Conservation (phyloP, 2,797 vertebrate species). For the Trachurus trachurus region DNA sequence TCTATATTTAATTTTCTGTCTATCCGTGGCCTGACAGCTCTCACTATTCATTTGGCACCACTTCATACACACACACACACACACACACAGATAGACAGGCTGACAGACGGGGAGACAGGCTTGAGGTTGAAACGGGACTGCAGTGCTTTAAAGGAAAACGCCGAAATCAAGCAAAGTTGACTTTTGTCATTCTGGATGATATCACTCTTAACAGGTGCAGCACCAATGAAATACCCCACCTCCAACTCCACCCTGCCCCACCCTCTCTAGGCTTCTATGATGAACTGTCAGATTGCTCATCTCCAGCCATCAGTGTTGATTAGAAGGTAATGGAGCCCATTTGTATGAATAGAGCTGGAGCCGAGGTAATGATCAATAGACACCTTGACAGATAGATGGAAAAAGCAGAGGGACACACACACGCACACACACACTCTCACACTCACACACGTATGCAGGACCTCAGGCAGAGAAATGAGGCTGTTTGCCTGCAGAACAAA, state of each 20-base stretch:
- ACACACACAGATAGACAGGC: neutral
- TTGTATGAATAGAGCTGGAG: slow-evolving; percentile 83
- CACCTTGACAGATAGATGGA: slow-evolving; percentile 83
- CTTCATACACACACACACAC: slow-evolving; percentile 20
- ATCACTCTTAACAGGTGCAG: slow-evolving; percentile 60
- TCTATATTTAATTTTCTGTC: slow-evolving; percentile 31
- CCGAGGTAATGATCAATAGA: slow-evolving; percentile 84
- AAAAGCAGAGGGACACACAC: slow-evolving; percentile 52
- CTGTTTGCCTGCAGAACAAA: slow-evolving; percentile 85
- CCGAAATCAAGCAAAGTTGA: slow-evolving; percentile 51
- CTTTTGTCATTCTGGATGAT: slow-evolving; percentile 46
- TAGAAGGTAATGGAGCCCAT: slow-evolving; percentile 85
- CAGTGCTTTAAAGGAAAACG: slow-evolving; percentile 19
- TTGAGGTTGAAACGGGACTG: slow-evolving; percentile 3
- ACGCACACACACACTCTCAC: slow-evolving; percentile 36
- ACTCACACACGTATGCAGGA: slow-evolving; percentile 57
- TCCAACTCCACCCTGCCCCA: slow-evolving; percentile 33
- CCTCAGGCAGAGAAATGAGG: slow-evolving; percentile 75
- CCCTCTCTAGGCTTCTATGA: slow-evolving; percentile 67
- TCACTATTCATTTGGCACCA: slow-evolving; percentile 29
- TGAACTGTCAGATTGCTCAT: slow-evolving; percentile 84
- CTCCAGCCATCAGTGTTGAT: slow-evolving; percentile 84
- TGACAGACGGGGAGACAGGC: slow-evolving; percentile 15
- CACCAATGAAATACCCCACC: slow-evolving; percentile 47
- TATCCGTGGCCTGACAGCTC: slow-evolving; percentile 29